Conservation (phyloP, 2,888 invertebrate genomes). For the Cremastinae sp. region DNA sequence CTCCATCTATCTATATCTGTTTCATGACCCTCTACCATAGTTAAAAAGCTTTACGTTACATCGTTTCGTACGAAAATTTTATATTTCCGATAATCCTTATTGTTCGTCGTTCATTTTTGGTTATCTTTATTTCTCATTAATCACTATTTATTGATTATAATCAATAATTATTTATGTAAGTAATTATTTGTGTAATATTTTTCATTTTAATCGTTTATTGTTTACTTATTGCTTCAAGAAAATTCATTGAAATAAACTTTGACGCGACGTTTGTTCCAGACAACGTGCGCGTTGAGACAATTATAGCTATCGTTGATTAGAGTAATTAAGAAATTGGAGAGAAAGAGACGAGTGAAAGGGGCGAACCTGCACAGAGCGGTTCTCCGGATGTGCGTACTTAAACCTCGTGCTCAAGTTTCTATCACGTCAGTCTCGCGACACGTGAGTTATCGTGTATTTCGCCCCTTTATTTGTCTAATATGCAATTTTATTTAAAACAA, state of each 20-base stretch:
- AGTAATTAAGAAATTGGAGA: constrained; percentile 68
- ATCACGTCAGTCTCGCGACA: background rate
- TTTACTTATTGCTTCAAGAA: background rate
- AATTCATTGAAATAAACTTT: constrained; percentile 15
- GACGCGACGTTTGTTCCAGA: constrained; percentile 15
- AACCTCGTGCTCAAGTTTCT: constrained; percentile 61
- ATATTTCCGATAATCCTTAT: too few species aligned
- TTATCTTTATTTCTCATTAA: too few species aligned
- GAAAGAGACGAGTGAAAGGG: constrained; percentile 42
- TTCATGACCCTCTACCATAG: too few species aligned
- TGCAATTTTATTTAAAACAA: background rate
- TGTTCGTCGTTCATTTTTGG: too few species aligned
- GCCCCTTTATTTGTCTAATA: too few species aligned
- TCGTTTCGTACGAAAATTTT: too few species aligned
- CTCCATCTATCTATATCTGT: too few species aligned
- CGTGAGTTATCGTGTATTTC: constrained; percentile 1
- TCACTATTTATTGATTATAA: too few species aligned
- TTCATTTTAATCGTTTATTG: background rate
- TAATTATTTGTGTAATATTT: too few species aligned
- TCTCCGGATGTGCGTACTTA: constrained; percentile 76
- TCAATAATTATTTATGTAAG: too few species aligned
- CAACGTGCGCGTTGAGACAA: constrained; percentile 63
- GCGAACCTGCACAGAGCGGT: constrained; percentile 68
- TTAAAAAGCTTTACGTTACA: too few species aligned
- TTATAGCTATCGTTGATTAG: constrained; percentile 75